phyloP scores from a whole-genome alignment of 2,888 invertebrate species.

The Cryptocephalus primarius region DNA sequence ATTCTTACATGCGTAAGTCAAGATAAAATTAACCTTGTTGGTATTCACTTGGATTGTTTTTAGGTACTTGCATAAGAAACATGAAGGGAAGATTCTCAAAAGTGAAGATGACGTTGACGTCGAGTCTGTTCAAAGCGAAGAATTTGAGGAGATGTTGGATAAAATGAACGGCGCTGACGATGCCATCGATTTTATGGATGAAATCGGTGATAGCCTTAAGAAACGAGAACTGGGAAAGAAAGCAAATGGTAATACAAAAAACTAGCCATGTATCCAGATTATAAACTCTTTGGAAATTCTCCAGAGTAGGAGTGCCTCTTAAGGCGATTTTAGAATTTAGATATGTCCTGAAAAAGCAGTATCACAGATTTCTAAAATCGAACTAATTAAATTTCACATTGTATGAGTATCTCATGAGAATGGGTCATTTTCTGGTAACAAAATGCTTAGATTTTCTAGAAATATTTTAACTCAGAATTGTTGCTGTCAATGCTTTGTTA shows the following conservation, averaged over 20 bases:
- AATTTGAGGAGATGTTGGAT: slow-evolving; percentile 61
- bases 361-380: too few species aligned
- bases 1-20: slow-evolving; percentile 54
- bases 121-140: slow-evolving; percentile 67
- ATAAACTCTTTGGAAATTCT: too few species aligned
- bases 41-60: slow-evolving; percentile 19
- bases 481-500: too few species aligned
- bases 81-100: slow-evolving; percentile 31
- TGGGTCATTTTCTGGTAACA: too few species aligned
- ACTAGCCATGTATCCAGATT: too few species aligned
- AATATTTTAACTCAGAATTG: too few species aligned
- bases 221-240: slow-evolving; percentile 15
- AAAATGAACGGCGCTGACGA: slow-evolving; percentile 40
- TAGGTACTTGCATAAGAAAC: slow-evolving; percentile 49
- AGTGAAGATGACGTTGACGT: slow-evolving; percentile 47
- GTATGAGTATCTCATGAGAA: too few species aligned
- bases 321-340: too few species aligned
- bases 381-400: too few species aligned
- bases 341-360: too few species aligned
- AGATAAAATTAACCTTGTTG: neutral
- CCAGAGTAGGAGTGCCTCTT: too few species aligned
- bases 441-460: too few species aligned
- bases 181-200: slow-evolving; percentile 57
- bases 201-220: slow-evolving; percentile 43
- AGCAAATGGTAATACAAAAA: slow-evolving; percentile 2